Conservation (phyloP, 2,888 invertebrate species). For the Lepetodrilus schrolli region DNA sequence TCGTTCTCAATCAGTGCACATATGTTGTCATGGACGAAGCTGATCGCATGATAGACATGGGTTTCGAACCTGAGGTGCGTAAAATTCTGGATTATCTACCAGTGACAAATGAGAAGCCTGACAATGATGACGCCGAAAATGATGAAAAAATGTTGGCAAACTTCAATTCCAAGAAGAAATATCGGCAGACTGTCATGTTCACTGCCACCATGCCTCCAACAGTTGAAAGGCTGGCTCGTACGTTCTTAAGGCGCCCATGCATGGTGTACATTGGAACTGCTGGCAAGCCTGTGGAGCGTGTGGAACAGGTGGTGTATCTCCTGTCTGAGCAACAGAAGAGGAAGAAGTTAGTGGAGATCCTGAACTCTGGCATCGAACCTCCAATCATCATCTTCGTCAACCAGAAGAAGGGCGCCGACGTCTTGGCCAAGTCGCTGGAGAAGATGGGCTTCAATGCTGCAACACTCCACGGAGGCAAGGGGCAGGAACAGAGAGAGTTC, state of each 20-base stretch:
- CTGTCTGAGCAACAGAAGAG: slow-evolving; percentile 95
- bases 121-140: slow-evolving; percentile 98
- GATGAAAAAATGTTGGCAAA: slow-evolving; percentile 91
- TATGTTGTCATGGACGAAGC: slow-evolving; percentile 92
- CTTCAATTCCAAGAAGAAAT: slow-evolving; percentile 96
- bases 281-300: slow-evolving; percentile 97
- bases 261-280: slow-evolving; percentile 97
- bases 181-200: slow-evolving; percentile 99
- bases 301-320: slow-evolving; percentile 97
- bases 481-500: slow-evolving; percentile 99
- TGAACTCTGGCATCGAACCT: slow-evolving; percentile 90
- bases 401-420: slow-evolving; percentile 99
- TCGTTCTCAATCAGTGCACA: slow-evolving; percentile 97
- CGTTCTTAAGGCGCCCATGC: slow-evolving; percentile 94
- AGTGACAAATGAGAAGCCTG: slow-evolving; percentile 97
- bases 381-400: slow-evolving; percentile 99
- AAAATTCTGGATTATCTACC: slow-evolving; percentile 98
- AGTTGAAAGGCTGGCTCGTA: slow-evolving; percentile 95
- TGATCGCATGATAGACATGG: slow-evolving; percentile 99
- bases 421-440: slow-evolving; percentile 95
- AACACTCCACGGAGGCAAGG: slow-evolving; percentile 99
- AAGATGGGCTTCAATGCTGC: slow-evolving; percentile 96
- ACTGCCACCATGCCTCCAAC: slow-evolving; percentile 99
- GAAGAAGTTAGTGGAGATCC: slow-evolving; percentile 94
- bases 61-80: slow-evolving; percentile 96